Base-by-base conservation (phyloP, 2,888 invertebrate species). In the Cepaea hortensis region DNA sequence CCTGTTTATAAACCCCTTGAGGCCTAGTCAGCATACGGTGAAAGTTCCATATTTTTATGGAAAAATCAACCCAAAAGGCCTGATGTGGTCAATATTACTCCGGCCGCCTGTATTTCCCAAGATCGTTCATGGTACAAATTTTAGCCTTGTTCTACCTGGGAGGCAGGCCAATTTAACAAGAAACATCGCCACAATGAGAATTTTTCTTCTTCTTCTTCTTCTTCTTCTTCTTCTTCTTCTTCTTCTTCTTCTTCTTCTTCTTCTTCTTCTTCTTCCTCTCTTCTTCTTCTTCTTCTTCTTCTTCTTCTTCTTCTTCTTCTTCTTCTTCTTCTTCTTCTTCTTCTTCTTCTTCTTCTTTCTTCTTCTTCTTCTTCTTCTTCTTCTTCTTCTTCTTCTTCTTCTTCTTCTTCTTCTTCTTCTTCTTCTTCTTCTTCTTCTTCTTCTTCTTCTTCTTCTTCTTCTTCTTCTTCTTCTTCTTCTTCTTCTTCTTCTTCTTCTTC, bases 161-260 rank as follows among this genome's bases (percentile, higher is more conserved):
- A 35, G 35, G 35, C 35, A 35, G 35, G 35, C 35, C 35, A 20
- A 20, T 65, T 65, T 20, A 18, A 20, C 15, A 65, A 20, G 13
- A 65, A 65, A 65, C 68, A 65, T 20, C 35, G 35, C 35, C 35
- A 35, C 35, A 35, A 35, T 35, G 35, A 0, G 35, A 35, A 35
- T 35, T 9, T 35, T 75, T 9, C 46, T 35, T 48, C 23, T 35
- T 48, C 11, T 75, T 75, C 35, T 81, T n/a, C 68, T 81, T 81
- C 68, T 65, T 20, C 23, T 65, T 65, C 48, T 62, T 46, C n/a
- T 23, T 6, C 84, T 23, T 72, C 13, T 35, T 11, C 50, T 61
- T 73, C 55, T 46, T 62, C 35, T 20, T 50, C 81, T 15, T 83
- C 61, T 82, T 72, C 82, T 35, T 77, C 55, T 77, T 61, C 82